A percentile compares a stretch with the other conserved stretches of the same genome.
phyloP scores from a whole-genome alignment of 2,888 invertebrate genomes.

The Seira ritae region DNA sequence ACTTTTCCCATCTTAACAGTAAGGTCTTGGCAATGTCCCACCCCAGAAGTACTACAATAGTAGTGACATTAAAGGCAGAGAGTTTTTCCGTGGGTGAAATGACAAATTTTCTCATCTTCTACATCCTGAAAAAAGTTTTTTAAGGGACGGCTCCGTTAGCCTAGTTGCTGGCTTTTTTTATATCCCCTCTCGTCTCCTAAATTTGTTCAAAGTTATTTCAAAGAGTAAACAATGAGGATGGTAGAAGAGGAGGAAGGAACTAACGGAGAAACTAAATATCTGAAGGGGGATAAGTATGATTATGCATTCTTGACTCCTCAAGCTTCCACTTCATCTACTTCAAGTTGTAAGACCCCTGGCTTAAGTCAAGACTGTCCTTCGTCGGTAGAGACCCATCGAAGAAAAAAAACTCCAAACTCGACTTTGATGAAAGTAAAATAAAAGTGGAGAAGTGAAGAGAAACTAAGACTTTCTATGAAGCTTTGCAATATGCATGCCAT shows the following conservation, averaged over 20 bases:
- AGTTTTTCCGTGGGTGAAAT: constrained; percentile 17
- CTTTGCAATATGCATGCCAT: constrained; percentile 13
- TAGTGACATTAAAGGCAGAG: neutral
- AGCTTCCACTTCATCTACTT: constrained; percentile 66
- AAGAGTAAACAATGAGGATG: constrained; percentile 20
- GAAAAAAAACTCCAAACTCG: neutral
- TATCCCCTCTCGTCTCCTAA: neutral
- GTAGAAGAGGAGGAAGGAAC: constrained; percentile 3
- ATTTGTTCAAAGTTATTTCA: constrained; percentile 12
- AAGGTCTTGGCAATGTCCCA: constrained; percentile 5
- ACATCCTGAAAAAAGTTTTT: neutral
- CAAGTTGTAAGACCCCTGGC: constrained; percentile 56
- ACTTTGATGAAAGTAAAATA: constrained; percentile 25
- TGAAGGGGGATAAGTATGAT: constrained; percentile 35
- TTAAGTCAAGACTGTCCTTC: constrained; percentile 34
- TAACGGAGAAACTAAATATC: neutral
- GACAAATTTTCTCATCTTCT: constrained; percentile 16
- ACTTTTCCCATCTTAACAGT: neutral
- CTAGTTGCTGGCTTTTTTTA: neutral
- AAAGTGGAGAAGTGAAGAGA: neutral
- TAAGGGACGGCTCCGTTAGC: neutral
- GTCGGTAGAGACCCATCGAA: constrained; percentile 11
- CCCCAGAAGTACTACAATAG: no score
- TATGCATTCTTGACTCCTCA: constrained; percentile 62
- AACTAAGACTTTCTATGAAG: constrained; percentile 12